Base-by-base conservation (phyloP, 1,140 invertebrate genomes). In the Globodera rostochiensis region DNA sequence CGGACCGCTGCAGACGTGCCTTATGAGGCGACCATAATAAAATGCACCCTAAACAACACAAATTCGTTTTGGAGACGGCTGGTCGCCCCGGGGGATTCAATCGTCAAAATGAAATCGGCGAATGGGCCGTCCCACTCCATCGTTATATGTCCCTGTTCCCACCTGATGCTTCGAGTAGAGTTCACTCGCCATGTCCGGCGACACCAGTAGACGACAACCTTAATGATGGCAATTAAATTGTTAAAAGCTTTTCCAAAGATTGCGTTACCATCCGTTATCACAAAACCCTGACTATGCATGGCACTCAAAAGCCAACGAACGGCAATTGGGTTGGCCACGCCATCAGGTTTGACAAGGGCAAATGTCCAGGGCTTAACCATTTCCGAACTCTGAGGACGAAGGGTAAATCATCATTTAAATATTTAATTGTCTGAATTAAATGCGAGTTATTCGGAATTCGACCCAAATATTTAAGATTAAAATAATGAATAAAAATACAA, bases 301-400 rank as follows among this genome's bases (percentile, higher is more conserved):
- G 81, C 81, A 15, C 64, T 73, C n/a, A 49, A 64, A 21, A 82
- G 36, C 49, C 74, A 67, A 25, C 67, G 60, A 36, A 82, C 66
- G 36, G 74, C 60, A n/a, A 82, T 81, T 74, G 81, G 81, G 73
- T 82, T 82, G 36, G 81, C 78, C 15, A 81, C 81, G n/a, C 74
- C 78, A 49, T 82, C 81, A 7, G 81, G 81, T 36, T 82, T 82
- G n/a, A 82, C 36, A 36, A 82, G 70, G 13, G 80, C 81, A 73
- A 82, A 82, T 49, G 81, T 82, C 77, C 77, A 78, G 45, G 66
- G 66, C 70, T 13, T 78, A 45, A 66, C 21, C 21, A 36, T 36
- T 36, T 36, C 36, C 36, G 2, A 3, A 36, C 36, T 36, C 3
- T 36, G 0, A 36, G 36, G 36, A 36, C 36, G 36, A 36, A 36